Base-by-base conservation (phyloP, 2,113 vertebrate genomes). In the Gambusia affinis region DNA sequence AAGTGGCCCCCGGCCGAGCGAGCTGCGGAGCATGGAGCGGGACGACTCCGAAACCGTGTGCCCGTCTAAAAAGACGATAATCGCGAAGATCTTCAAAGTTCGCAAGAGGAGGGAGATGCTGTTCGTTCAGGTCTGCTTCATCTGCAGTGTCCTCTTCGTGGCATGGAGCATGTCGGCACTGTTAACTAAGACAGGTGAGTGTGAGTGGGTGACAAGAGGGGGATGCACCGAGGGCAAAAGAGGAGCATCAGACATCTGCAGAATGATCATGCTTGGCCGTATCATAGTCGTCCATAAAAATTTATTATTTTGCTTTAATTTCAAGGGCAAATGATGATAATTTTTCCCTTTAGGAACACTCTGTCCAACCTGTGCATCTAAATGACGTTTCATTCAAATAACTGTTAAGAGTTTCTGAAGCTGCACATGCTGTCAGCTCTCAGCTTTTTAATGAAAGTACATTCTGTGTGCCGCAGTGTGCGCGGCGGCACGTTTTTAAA, bases 21-120 rank as follows among this genome's bases (percentile, higher is more conserved):
- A 80, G 72, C 75, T 60, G 79, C 42, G 35, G 47, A 85, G 64
- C 83, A 92, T 93, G 93, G 92, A 94, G 72, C 87, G 79, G 86
- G 87, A 89, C 80, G 88, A 89, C 78, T 72, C 76, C 64, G 82
- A 81, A 75, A 65, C 76, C 60, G 78, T 63, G 86, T 85, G 81
- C 77, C 78, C 80, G 76, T 93, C 94, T 57, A 94, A 93, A 85
- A 94, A 93, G 91, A 93, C 90, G 15, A 91, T 93, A 29, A 91
- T 95, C 1, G 64, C 87, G 0, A 95, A 94, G 89, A 95, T 95
- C 72, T 96, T 95, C 72, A 96, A 97, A 97, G 96, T 98, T 96
- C 97, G 96, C 82, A 94, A 94, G 92, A 93, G 96, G 95, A 93
- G 96, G 82, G 96, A 98, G 94, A 96, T 97, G 97, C 93, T 98